These are phyloP conservation scores for Ammodytes marinus DNA, from an alignment of 2,113 vertebrate genomes.

Conservation along the genomic window DNA sequence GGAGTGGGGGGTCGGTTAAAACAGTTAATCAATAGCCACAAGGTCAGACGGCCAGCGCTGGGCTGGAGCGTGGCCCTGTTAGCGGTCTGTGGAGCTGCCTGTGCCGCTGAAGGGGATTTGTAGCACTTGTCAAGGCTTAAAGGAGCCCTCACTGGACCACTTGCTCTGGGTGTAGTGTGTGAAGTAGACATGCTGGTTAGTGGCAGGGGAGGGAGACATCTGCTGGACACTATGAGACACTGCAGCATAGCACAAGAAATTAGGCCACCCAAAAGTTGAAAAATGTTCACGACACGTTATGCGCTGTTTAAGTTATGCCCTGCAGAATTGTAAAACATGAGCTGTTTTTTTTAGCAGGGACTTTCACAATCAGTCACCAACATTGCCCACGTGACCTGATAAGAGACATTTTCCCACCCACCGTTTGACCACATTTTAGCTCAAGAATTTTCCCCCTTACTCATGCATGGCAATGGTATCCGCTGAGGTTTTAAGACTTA, in stretches of 20 bases:
- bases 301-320: conserved; percentile 9
- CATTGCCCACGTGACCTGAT: neutral
- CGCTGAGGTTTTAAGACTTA: conserved; percentile 60
- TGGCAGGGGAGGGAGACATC: conserved; percentile 87
- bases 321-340: neutral
- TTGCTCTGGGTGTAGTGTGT: conserved; percentile 56
- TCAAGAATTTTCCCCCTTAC: conserved; percentile 31
- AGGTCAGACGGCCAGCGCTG: conserved; percentile 81
- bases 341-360: conserved; percentile 3
- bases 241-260: conserved; percentile 46
- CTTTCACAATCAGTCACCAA: conserved; percentile 1
- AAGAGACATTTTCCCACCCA: neutral
- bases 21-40: conserved; percentile 87
- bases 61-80: conserved; percentile 83
- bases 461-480: conserved; percentile 23
- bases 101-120: conserved; percentile 84
- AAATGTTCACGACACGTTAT: conserved; percentile 22
- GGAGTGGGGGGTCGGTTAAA: conserved; percentile 55
- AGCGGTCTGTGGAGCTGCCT: conserved; percentile 75
- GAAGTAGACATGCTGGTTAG: conserved; percentile 56
- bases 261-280: conserved; percentile 39
- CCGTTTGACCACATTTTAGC: conserved; percentile 45
- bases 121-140: conserved; percentile 89
- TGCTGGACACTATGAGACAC: conserved; percentile 80
- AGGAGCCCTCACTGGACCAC: conserved; percentile 81